Evolutionary conservation across 2,888 invertebrate species (phyloP).

Genomic region (Perizoma flavofasciatum): DNA sequence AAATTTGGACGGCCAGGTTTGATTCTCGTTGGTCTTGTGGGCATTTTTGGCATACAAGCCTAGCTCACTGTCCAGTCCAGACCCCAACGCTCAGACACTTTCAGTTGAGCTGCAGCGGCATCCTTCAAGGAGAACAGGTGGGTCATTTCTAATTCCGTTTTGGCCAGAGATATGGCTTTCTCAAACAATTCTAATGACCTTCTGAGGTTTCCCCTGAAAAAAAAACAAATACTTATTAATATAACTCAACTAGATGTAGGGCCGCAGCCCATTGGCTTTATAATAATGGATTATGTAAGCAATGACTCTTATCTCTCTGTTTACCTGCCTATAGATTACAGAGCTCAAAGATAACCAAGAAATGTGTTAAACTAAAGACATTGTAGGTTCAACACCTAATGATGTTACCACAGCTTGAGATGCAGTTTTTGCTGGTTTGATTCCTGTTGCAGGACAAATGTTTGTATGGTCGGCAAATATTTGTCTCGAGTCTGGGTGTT

Average conservation of each 20-base stretch:
- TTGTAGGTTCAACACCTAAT: conserved; percentile 3
- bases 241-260: not conserved
- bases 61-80: conserved; percentile 83
- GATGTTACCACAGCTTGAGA: no score
- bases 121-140: conserved; percentile 95
- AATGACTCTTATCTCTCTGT: conserved; percentile 33
- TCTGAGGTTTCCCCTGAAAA: conserved; percentile 90
- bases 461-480: no score
- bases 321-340: conserved; percentile 39
- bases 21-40: conserved; percentile 59
- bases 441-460: no score
- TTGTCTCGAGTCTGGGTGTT: no score
- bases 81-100: conserved; percentile 90
- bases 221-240: conserved; percentile 10
- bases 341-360: conserved; percentile 26
- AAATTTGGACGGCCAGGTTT: conserved; percentile 56
- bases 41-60: conserved; percentile 45
- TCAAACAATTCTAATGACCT: conserved; percentile 94
- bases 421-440: no score
- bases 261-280: conserved; percentile 3
- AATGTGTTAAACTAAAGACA: conserved; percentile 5
- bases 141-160: conserved; percentile 94
- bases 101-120: conserved; percentile 95
- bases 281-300: conserved; percentile 21
- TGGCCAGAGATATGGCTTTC: conserved; percentile 93